Percentiles rank a stretch among this genome's conserved stretches.
Conservation (phyloP, 2,113 vertebrate species). For the Lates calcarifer region DNA sequence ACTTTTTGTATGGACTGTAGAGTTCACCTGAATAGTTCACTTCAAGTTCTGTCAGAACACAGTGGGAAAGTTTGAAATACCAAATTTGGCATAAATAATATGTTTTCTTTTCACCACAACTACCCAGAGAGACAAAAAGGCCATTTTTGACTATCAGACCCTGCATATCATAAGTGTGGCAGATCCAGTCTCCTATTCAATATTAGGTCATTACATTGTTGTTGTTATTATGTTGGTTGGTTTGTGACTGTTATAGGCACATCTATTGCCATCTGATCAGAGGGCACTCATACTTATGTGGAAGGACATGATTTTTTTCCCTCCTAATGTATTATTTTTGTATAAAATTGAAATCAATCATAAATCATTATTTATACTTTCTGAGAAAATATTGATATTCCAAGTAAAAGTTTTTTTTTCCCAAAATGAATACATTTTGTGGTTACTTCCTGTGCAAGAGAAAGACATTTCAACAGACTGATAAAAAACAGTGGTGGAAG, state of each 20-base stretch:
- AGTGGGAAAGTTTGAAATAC: not conserved
- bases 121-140: not conserved
- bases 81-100: not conserved
- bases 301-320: slow-evolving; percentile 76
- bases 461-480: not conserved
- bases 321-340: slow-evolving; percentile 90
- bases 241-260: slow-evolving; percentile 79
- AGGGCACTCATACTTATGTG: slow-evolving; percentile 76
- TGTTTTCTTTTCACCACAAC: slow-evolving; percentile 8
- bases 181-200: slow-evolving; percentile 75
- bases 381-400: slow-evolving; percentile 85
- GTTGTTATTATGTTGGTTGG: slow-evolving; percentile 65
- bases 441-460: slow-evolving; percentile 37
- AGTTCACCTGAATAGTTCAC: not conserved
- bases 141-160: not conserved
- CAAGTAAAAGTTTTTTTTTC: slow-evolving; percentile 85
- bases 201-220: slow-evolving; percentile 82
- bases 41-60: not conserved
- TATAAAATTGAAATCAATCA: slow-evolving; percentile 90
- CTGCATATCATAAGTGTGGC: slow-evolving; percentile 40
- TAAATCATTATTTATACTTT: slow-evolving; percentile 93
- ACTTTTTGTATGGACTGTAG: too few relatives aligned
- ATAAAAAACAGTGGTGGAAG: too few relatives aligned
- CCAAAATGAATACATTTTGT: slow-evolving; percentile 69
- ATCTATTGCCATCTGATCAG: slow-evolving; percentile 78